Conservation (phyloP, 2,113 vertebrate species). For the Seriola rivoliana region DNA sequence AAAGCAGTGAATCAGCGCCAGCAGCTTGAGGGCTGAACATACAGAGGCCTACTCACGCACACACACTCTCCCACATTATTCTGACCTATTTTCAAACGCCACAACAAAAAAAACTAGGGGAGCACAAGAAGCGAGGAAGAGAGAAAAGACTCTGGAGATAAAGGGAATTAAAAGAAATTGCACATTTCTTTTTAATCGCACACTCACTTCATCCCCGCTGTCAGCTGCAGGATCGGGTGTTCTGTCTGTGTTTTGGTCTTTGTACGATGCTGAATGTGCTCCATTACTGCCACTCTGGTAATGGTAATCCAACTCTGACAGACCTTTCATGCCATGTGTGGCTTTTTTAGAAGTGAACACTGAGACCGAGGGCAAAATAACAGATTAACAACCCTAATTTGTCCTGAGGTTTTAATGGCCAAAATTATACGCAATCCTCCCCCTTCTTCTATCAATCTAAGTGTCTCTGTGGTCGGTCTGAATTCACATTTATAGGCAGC, state of each 20-base stretch:
- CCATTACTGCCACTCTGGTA: conserved; percentile 53
- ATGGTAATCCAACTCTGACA: conserved; percentile 64
- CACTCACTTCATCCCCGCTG: neutral
- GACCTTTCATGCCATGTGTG: conserved; percentile 56
- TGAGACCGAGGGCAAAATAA: conserved; percentile 77
- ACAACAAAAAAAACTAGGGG: conserved; percentile 35
- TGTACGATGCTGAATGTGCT: neutral
- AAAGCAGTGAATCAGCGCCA: conserved; percentile 28
- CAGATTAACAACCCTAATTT: conserved; percentile 84
- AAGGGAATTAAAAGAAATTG: conserved; percentile 30
- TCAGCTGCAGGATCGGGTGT: conserved; percentile 17
- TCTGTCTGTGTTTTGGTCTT: conserved; percentile 14
- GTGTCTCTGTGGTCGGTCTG: conserved; percentile 75
- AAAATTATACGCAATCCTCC: conserved; percentile 72
- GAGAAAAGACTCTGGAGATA: conserved; percentile 20
- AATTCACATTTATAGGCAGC: conserved; percentile 68
- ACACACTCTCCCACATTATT: conserved; percentile 25
- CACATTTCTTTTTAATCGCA: neutral
- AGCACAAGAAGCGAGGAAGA: conserved; percentile 7
- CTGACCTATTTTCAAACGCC: conserved; percentile 59
- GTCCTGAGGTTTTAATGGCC: conserved; percentile 83
- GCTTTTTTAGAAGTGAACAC: conserved; percentile 47
- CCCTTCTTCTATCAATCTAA: conserved; percentile 72
- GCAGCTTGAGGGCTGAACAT: conserved; percentile 32
- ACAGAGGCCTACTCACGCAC: neutral